Conservation (phyloP, 2,888 invertebrate genomes). For the Thelaira solivaga region DNA sequence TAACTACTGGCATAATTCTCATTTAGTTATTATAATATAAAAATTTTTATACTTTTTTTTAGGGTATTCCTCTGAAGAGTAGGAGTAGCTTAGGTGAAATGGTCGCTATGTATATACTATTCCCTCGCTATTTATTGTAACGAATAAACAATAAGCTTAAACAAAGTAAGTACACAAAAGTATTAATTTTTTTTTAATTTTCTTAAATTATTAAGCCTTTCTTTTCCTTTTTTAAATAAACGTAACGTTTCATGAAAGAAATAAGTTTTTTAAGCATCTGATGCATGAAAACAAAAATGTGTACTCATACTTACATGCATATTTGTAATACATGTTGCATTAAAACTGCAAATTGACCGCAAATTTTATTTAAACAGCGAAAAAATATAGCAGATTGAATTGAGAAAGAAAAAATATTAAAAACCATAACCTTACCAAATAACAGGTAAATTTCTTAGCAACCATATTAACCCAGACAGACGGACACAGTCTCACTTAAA, state of each 20-base stretch:
- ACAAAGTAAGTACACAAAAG: no score
- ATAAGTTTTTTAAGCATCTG: slow-evolving; percentile 10
- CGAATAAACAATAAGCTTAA: no score
- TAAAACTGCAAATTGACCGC: slow-evolving; percentile 11
- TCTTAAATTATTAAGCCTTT: neutral
- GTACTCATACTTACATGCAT: neutral
- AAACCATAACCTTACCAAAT: slow-evolving; percentile 61
- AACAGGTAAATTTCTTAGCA: slow-evolving; percentile 52
- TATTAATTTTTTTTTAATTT: neutral
- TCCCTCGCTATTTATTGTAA: no score
- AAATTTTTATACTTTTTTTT: no score
- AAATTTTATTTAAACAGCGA: slow-evolving; percentile 14
- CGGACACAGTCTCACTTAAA: slow-evolving; percentile 17
- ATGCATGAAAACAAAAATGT: neutral
- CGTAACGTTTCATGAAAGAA: neutral
- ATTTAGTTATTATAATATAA: no score
- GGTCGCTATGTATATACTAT: no score
- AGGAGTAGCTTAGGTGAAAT: no score
- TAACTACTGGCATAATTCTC: no score
- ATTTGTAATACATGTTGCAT: neutral
- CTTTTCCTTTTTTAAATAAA: neutral
- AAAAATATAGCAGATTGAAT: slow-evolving; percentile 18
- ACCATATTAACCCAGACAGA: slow-evolving; percentile 41
- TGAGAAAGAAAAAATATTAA: slow-evolving; percentile 9
- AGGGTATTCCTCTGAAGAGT: no score